Evolutionary conservation across 2,113 vertebrate species (phyloP).

Genomic region (Hydrochoerus hydrochaeris): DNA sequence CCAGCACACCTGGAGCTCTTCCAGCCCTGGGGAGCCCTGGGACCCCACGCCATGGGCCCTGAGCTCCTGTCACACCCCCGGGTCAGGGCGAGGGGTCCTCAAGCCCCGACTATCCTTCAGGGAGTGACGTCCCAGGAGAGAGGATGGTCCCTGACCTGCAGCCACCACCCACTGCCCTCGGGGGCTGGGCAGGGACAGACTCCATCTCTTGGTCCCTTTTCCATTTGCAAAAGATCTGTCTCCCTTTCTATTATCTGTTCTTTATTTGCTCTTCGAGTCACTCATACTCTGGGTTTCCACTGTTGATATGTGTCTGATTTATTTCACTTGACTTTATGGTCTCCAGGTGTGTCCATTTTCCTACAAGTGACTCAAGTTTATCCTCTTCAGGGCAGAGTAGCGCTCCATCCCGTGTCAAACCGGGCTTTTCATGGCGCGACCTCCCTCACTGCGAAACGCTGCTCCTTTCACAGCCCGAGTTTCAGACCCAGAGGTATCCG

Average conservation of each 20-base stretch:
- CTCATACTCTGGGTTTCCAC: not conserved
- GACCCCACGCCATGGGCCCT: not conserved
- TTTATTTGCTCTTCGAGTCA: not conserved
- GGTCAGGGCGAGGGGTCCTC: not conserved
- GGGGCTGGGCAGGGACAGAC: not conserved
- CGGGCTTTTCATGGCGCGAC: fast-evolving
- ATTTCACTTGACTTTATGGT: not conserved
- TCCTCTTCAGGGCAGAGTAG: not conserved
- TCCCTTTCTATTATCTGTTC: not conserved
- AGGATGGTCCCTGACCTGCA: no score
- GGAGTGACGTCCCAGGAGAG: not conserved
- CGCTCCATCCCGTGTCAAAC: not conserved
- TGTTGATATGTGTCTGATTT: not conserved
- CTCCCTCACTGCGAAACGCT: not conserved
- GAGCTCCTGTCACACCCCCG: not conserved
- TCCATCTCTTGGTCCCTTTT: not conserved
- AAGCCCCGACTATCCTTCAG: not conserved
- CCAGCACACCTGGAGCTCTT: not conserved
- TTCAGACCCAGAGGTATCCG: not conserved
- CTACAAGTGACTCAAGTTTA: not conserved
- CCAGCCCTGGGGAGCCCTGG: not conserved
- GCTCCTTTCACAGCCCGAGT: fast-evolving
- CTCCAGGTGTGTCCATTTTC: not conserved
- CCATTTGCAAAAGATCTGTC: not conserved
- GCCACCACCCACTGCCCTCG: not conserved